Base-by-base conservation (phyloP, 2,888 invertebrate species). In the Hirtodrosophila histrioides region DNA sequence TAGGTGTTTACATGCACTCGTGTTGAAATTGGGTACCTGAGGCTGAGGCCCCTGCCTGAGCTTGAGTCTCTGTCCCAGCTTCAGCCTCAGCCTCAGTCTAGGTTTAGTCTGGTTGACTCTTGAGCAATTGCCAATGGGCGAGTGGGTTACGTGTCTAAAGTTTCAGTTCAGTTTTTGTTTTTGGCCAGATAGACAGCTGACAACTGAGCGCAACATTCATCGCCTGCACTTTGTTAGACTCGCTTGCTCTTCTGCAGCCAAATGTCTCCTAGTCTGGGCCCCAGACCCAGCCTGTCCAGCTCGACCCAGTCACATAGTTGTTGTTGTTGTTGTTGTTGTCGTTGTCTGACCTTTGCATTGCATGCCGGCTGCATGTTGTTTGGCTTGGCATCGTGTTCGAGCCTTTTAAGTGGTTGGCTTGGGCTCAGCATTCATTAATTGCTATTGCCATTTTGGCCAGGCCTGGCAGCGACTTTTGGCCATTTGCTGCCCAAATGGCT, bases 391-490 rank as follows among this genome's bases (percentile, higher is more conserved):
- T 73, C 69, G 65, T 73, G 74, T 39, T 73, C 74, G 49, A 60
- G 65, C 69, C 75, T 74, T 74, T 74, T 75, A 70, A 75, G 75
- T 75, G 74, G 37, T 44, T 66, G 27, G 65, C 41, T 39, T 62
- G 48, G 57, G 61, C 75, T 45, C 54, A 62, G 77, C 63, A 75
- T 72, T 66, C 76, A 73, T 80, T 81, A 81, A 81, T 81, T 81
- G 83, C 79, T 78, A 53, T 75, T 85, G 81, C 77, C 79, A 75
- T 84, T 84, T 84, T 45, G 57, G 56, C 60, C 61, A 51, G 70
- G 70, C 55, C 55, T 69, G 75, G 50, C 66, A 49, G 8, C 54
- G 60, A 57, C 67, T 63, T 69, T 67, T 62, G 69, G 71, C 76
- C 69, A 69, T 78, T 58, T 60, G 44, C 45, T 50, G 12, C 43